Evolutionary conservation across 2,888 invertebrate species (phyloP).

Genomic region (Myathropa florea): DNA sequence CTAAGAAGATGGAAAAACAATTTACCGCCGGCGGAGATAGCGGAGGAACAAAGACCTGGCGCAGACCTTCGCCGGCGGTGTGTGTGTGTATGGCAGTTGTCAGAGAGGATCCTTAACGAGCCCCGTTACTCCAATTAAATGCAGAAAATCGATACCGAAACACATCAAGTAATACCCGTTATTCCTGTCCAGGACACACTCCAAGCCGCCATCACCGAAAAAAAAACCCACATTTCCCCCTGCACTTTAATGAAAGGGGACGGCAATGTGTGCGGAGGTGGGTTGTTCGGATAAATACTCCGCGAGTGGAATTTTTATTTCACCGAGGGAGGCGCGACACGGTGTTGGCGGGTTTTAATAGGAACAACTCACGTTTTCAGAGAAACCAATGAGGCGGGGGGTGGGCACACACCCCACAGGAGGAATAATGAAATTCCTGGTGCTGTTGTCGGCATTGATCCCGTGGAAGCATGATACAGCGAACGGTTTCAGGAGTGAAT

Average conservation of each 20-base stretch:
- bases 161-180: conserved; percentile 20
- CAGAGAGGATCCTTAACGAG: conserved; percentile 10
- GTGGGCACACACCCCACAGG: not conserved
- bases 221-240: not conserved
- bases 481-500: not conserved
- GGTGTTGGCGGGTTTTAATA: not conserved
- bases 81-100: not conserved
- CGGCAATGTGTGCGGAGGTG: not conserved
- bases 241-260: not conserved
- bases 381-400: too few species aligned
- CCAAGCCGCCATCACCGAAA: not conserved
- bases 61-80: not conserved
- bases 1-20: not conserved
- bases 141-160: conserved; percentile 32
- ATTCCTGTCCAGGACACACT: not conserved
- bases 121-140: conserved; percentile 28
- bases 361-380: conserved; percentile 1
- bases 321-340: not conserved
- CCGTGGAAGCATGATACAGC: not conserved
- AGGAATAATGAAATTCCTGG: not conserved
- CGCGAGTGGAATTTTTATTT: not conserved
- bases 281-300: not conserved
- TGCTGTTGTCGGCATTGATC: not conserved
- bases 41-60: too few species aligned
- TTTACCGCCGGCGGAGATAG: not conserved